Conservation (phyloP, 2,113 vertebrate species). For the Acanthochromis polyacanthus region DNA sequence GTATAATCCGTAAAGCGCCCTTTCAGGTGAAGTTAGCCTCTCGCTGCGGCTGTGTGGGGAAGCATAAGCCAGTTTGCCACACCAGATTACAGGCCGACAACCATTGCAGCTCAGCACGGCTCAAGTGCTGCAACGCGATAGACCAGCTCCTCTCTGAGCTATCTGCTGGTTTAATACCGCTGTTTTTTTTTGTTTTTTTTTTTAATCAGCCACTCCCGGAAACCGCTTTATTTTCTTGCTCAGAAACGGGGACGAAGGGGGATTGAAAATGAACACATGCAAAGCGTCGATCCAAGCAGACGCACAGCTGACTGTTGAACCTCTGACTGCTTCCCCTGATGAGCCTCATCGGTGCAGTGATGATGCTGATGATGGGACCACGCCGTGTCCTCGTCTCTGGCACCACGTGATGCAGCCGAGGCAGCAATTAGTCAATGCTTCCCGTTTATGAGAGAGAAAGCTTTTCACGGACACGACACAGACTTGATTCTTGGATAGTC, state of each 20-base stretch:
- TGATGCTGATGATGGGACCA: slow-evolving; percentile 53
- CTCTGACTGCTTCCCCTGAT: slow-evolving; percentile 40
- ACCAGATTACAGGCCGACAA: slow-evolving; percentile 58
- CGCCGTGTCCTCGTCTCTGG: slow-evolving; percentile 14
- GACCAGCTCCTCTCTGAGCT: slow-evolving; percentile 7
- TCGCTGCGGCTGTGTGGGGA: slow-evolving; percentile 24
- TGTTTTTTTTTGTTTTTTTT: neutral
- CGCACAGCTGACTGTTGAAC: slow-evolving; percentile 27
- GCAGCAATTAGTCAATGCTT: slow-evolving; percentile 31
- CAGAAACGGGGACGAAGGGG: slow-evolving; percentile 2
- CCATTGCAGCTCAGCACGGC: slow-evolving; percentile 28
- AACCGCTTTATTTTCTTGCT: slow-evolving; percentile 11
- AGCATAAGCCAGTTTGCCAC: slow-evolving; percentile 58
- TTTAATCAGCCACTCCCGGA: neutral
- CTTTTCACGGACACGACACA: no score
- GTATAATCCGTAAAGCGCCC: slow-evolving; percentile 38
- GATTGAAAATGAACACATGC: slow-evolving; percentile 46
- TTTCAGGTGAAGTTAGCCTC: slow-evolving; percentile 59
- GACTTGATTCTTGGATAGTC: no score
- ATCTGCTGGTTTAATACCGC: slow-evolving; percentile 9
- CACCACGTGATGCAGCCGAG: slow-evolving; percentile 2
- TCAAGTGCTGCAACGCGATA: neutral
- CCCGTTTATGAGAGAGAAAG: neutral
- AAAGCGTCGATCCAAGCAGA: slow-evolving; percentile 7
- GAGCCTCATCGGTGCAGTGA: slow-evolving; percentile 21